These are phyloP conservation scores for Chaetogeoica ovagalla DNA, from an alignment of 2,888 invertebrate genomes.

Conservation along the genomic window DNA sequence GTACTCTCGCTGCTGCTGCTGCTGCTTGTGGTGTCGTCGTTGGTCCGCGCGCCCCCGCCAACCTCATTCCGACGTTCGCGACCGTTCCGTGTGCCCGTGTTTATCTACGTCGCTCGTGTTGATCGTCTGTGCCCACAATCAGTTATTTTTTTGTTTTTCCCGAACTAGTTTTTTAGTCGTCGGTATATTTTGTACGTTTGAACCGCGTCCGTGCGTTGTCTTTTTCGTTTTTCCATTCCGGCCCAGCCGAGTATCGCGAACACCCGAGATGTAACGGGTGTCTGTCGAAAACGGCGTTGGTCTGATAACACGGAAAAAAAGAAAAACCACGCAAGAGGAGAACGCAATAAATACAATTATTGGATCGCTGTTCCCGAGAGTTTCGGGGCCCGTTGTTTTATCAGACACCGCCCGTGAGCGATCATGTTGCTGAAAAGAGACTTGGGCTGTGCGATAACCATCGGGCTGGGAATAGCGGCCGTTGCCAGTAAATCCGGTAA, in stretches of 20 bases:
- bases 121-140: constrained; percentile 6
- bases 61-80: constrained; percentile 30
- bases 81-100: constrained; percentile 1
- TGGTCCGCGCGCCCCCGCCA: constrained; percentile 13
- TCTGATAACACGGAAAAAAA: constrained; percentile 13
- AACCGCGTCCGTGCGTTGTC: too few species aligned
- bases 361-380: not conserved
- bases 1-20: not conserved
- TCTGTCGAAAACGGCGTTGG: not conserved
- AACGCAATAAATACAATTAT: not conserved
- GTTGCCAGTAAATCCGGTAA: constrained; percentile 43
- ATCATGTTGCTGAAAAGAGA: constrained; percentile 41
- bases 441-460: constrained; percentile 24
- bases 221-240: not conserved
- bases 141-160: constrained; percentile 10
- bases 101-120: constrained; percentile 12
- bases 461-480: constrained; percentile 42
- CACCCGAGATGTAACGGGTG: constrained; percentile 25
- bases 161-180: not conserved
- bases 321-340: too few species aligned
- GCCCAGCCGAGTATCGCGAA: not conserved
- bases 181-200: not conserved
- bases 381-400: not conserved
- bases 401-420: too few species aligned
- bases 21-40: not conserved